Evolutionary conservation across 2,797 vertebrate species (phyloP).

Genomic region (Tokudaia muenninki): DNA sequence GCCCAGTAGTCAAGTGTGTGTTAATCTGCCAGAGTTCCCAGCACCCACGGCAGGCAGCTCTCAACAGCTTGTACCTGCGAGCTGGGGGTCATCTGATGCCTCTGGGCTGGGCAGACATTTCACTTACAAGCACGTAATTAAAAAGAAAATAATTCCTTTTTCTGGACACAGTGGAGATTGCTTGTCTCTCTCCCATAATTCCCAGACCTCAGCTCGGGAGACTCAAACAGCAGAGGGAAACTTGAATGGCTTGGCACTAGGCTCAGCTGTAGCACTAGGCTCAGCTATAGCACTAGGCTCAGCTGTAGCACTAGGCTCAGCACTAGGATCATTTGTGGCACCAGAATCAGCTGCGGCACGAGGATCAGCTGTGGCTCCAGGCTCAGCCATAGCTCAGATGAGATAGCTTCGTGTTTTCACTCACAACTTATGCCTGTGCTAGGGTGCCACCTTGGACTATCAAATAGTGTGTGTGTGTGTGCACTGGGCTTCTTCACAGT

Average conservation of each 20-base stretch:
- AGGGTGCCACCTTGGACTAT: not conserved
- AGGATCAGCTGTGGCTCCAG: not conserved
- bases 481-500: not conserved
- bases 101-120: not conserved
- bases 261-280: not conserved
- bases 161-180: not conserved
- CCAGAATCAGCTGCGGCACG: too few relatives aligned
- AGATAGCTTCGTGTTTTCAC: not conserved
- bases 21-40: not conserved
- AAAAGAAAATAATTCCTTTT: not conserved
- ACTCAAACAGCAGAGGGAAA: not conserved
- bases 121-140: not conserved
- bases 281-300: not conserved
- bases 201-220: not conserved
- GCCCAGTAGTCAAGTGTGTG: too few relatives aligned
- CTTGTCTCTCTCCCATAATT: not conserved
- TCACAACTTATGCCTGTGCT: not conserved
- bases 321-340: not conserved
- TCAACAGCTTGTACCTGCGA: not conserved
- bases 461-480: not conserved
- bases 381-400: not conserved
- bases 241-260: not conserved
- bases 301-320: not conserved
- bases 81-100: too few relatives aligned
- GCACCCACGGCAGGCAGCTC: not conserved